Evolutionary conservation across 1,140 invertebrate species (phyloP).

Genomic region (Drosophila ohnishii): DNA sequence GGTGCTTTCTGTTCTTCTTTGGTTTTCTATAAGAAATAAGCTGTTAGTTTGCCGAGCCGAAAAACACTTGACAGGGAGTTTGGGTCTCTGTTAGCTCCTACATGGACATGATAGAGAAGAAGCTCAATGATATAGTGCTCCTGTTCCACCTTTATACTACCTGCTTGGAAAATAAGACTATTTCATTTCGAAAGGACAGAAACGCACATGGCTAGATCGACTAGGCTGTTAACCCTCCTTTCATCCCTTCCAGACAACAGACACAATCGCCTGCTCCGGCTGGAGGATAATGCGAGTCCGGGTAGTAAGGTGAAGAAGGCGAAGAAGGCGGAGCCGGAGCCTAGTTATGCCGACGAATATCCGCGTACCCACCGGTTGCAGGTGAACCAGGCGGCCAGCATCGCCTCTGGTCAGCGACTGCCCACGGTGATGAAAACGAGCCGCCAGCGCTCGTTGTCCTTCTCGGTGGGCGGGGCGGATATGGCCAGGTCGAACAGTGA

Average conservation of each 20-base stretch:
- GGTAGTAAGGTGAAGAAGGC: slow-evolving; percentile 35
- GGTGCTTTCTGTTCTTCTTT: no score
- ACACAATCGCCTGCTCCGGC: background rate
- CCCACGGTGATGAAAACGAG: slow-evolving; percentile 51
- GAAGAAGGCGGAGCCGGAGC: background rate
- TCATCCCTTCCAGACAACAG: slow-evolving; percentile 9
- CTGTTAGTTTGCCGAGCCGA: background rate
- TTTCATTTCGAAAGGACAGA: no score
- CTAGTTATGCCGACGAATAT: slow-evolving; percentile 8
- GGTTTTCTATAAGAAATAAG: no score
- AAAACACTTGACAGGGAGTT: background rate
- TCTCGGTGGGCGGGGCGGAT: slow-evolving; percentile 4
- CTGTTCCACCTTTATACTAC: no score
- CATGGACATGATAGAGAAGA: background rate
- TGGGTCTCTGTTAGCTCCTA: background rate
- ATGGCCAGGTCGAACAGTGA: background rate
- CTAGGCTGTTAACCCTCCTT: background rate
- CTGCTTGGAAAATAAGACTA: no score
- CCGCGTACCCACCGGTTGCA: slow-evolving; percentile 53
- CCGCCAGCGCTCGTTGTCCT: slow-evolving; percentile 54
- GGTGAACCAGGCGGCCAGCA: slow-evolving; percentile 19
- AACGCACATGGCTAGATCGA: background rate
- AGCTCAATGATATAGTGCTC: background rate
- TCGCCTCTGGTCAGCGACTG: slow-evolving; percentile 34
- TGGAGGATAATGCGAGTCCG: slow-evolving; percentile 36